Evolutionary conservation across 1,140 invertebrate genomes (phyloP).

Genomic region (Archivesica marissinica): DNA sequence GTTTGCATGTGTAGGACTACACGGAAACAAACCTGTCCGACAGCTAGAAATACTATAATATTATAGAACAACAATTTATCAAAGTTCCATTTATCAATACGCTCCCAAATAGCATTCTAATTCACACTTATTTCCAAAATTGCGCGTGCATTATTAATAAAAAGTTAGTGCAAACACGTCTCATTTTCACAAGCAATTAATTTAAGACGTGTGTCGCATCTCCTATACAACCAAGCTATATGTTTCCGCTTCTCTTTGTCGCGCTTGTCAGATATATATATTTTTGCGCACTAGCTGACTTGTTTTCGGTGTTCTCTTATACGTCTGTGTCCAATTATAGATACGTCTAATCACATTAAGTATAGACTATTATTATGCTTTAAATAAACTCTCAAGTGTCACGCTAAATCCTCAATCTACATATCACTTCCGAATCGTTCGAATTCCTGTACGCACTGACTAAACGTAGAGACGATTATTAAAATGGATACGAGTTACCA

Average conservation of each 20-base stretch:
- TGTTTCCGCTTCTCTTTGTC: neutral
- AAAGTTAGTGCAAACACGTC: neutral
- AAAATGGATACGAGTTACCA: slow-evolving; percentile 7
- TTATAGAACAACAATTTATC: neutral
- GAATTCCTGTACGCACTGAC: slow-evolving; percentile 1
- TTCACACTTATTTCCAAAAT: too few species aligned
- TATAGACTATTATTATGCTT: neutral
- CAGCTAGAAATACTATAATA: neutral
- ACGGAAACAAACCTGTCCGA: neutral
- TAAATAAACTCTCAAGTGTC: neutral
- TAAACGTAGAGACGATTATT: neutral
- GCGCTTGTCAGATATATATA: neutral
- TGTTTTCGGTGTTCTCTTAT: slow-evolving; percentile 7
- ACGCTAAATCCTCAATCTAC: neutral
- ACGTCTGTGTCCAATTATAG: slow-evolving; percentile 18
- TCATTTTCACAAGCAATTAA: neutral
- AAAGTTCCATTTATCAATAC: neutral
- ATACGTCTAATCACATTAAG: neutral
- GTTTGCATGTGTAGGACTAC: too few species aligned
- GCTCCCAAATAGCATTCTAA: neutral
- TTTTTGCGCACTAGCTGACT: neutral
- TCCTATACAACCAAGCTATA: neutral
- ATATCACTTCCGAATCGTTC: slow-evolving; percentile 13
- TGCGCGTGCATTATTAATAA: neutral
- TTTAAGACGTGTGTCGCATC: neutral